Conservation (phyloP, 2,113 vertebrate genomes). For the Bubo scandiacus region DNA sequence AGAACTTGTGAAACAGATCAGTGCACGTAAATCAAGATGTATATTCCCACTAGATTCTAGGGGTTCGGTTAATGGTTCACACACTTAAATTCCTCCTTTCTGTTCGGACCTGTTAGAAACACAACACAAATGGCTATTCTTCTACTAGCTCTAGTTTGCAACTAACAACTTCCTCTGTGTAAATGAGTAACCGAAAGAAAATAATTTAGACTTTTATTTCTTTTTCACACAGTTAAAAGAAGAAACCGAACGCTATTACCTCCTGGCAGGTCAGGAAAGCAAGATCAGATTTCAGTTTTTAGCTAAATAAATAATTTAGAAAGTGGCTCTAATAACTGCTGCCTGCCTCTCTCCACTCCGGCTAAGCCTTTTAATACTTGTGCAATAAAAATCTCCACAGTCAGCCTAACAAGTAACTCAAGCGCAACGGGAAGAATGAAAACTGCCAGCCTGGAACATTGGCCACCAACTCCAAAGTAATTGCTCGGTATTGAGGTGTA, state of each 20-base stretch:
- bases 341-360: not conserved
- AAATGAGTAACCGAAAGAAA: not conserved
- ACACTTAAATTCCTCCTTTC: not conserved
- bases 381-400: slow-evolving; percentile 17
- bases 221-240: not conserved
- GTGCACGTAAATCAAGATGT: not conserved
- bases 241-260: not conserved
- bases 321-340: not conserved
- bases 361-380: not conserved
- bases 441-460: slow-evolving; percentile 26
- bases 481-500: not conserved
- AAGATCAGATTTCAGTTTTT: slow-evolving; percentile 41
- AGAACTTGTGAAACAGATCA: not conserved
- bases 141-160: not conserved
- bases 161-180: not conserved
- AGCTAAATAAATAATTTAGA: slow-evolving; percentile 49
- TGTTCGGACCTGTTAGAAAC: not conserved
- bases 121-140: not conserved
- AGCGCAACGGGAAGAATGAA: not conserved
- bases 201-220: not conserved
- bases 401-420: slow-evolving; percentile 13
- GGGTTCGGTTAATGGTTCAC: not conserved
- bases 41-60: not conserved
- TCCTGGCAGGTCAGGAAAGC: slow-evolving; percentile 12
- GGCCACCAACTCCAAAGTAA: not conserved